Conservation (phyloP, 2,888 invertebrate genomes). For the Limnephilus marmoratus region DNA sequence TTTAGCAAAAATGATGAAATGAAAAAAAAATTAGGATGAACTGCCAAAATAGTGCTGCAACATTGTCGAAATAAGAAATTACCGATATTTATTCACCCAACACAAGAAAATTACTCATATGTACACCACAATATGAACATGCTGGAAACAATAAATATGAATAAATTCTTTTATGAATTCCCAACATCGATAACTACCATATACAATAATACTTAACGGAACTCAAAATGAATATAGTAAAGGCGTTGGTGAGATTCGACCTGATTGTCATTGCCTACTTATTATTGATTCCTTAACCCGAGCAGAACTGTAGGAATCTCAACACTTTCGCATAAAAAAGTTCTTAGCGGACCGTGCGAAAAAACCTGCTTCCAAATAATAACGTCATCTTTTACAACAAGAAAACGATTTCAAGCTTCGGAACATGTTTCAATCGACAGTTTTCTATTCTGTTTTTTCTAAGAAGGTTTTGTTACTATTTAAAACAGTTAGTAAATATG, state of each 20-base stretch:
- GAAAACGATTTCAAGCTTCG: slow-evolving; percentile 26
- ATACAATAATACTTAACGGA: neutral
- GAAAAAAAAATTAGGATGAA: neutral
- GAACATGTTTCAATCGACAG: neutral
- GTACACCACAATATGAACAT: no score
- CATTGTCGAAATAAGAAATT: neutral
- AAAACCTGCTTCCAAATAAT: neutral
- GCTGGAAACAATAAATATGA: no score
- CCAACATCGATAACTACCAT: neutral
- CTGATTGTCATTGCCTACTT: neutral
- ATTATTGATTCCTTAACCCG: slow-evolving; percentile 13
- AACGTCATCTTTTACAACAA: neutral
- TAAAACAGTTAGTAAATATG: no score
- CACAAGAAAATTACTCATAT: no score
- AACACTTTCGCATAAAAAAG: slow-evolving; percentile 20
- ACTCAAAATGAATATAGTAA: neutral
- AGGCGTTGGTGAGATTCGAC: neutral
- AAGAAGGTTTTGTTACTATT: neutral
- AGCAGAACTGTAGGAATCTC: neutral
- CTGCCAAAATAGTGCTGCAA: neutral
- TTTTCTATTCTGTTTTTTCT: neutral
- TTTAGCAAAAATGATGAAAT: no score
- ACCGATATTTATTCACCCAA: no score
- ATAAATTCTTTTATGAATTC: neutral
- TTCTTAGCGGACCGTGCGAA: neutral